Evolutionary conservation across 2,797 vertebrate genomes (phyloP).

Genomic region (Rhinogobio ventralis): DNA sequence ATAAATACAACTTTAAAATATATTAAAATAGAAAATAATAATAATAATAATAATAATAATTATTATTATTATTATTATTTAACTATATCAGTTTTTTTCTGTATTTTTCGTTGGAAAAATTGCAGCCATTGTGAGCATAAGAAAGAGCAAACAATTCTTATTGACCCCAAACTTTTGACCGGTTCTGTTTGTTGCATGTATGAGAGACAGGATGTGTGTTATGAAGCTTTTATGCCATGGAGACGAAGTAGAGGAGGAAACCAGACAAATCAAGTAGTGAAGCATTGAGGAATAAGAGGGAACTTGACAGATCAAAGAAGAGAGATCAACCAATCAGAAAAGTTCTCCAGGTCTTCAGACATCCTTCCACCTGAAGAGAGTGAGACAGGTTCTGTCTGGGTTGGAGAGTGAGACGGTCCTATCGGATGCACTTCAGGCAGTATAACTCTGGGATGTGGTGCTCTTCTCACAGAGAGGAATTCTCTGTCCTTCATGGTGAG

Average conservation of each 20-base stretch:
- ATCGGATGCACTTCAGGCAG: background rate
- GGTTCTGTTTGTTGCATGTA: background rate
- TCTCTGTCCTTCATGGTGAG: constrained; percentile 3
- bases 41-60: too few relatives aligned
- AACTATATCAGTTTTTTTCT: background rate
- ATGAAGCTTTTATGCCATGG: constrained; percentile 11
- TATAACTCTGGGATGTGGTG: background rate
- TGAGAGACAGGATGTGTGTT: background rate
- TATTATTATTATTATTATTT: too few relatives aligned
- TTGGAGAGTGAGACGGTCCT: background rate
- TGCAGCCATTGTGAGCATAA: background rate
- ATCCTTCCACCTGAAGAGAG: constrained; percentile 12
- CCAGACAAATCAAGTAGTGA: constrained; percentile 17
- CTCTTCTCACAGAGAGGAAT: constrained; percentile 6
- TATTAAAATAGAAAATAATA: background rate
- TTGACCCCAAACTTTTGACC: background rate
- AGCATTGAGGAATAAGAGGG: constrained; percentile 1
- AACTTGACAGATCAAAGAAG: constrained; percentile 31
- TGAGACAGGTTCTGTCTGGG: background rate
- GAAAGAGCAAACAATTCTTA: background rate
- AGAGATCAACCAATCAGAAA: constrained; percentile 28
- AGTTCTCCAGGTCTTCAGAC: constrained; percentile 17
- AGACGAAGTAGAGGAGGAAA: constrained; percentile 4
- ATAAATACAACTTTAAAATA: background rate
- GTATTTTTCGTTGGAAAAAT: background rate